Evolutionary conservation across 2,797 vertebrate genomes (phyloP).

Genomic region (Lepilemur ruficaudatus): DNA sequence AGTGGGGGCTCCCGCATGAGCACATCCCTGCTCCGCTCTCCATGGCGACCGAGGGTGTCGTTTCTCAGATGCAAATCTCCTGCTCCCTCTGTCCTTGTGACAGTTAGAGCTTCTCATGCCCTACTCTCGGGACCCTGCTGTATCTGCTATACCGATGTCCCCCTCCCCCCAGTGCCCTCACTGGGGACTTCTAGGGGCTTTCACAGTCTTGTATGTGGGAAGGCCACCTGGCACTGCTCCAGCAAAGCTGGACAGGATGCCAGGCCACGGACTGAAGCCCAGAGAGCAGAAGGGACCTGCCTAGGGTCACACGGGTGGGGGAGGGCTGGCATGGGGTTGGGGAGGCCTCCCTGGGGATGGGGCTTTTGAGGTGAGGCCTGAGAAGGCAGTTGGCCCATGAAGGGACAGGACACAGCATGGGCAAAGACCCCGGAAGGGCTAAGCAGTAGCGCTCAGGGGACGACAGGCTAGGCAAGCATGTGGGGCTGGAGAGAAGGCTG

Average conservation of each 20-base stretch:
- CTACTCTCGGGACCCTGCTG: not conserved
- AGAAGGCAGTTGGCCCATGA: not conserved
- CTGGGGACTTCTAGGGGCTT: constrained; percentile 68
- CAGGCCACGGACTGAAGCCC: constrained; percentile 10
- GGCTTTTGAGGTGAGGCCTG: not conserved
- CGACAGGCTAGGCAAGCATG: not conserved
- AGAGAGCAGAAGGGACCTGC: not conserved
- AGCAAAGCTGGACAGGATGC: constrained; percentile 50
- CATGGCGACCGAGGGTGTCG: not conserved
- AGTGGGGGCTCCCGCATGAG: not conserved
- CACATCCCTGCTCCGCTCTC: not conserved
- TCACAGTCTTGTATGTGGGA: not conserved
- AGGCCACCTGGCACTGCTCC: not conserved
- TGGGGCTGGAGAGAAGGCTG: not conserved
- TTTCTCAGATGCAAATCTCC: constrained; percentile 54
- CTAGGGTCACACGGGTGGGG: not conserved
- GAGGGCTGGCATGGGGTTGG: not conserved
- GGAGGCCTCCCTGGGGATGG: not conserved
- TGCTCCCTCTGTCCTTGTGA: not conserved
- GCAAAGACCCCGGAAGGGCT: not conserved
- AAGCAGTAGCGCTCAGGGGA: not conserved
- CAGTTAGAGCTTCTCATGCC: not conserved
- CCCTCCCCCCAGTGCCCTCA: fast-evolving
- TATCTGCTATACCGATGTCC: not conserved
- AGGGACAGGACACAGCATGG: not conserved